Percentiles rank a stretch among this genome's conserved stretches.
Conservation (phyloP, 2,797 vertebrate species). For the Vipera latastei region DNA sequence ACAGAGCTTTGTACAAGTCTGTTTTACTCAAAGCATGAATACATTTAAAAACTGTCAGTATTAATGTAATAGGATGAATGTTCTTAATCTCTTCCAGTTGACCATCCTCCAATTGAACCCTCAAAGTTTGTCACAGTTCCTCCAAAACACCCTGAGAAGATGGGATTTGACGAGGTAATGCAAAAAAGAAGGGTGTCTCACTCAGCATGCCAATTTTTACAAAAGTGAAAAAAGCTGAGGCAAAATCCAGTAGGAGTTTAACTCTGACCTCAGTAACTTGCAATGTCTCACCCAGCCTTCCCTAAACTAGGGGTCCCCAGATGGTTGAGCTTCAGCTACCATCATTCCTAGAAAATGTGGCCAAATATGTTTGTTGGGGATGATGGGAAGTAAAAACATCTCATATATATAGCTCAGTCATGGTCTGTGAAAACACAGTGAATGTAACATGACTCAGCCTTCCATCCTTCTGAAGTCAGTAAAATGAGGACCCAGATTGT, state of each 20-base stretch:
- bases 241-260: too few species aligned
- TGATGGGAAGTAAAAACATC: not conserved
- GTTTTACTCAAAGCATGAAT: not conserved
- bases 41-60: not conserved
- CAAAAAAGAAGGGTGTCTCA: conserved; percentile 39
- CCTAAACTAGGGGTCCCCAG: not conserved
- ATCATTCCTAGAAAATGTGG: not conserved
- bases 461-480: not conserved
- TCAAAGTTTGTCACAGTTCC: conserved; percentile 79
- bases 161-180: conserved; percentile 90
- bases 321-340: not conserved
- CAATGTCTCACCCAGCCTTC: not conserved
- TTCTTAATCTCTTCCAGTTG: conserved; percentile 77
- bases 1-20: not conserved
- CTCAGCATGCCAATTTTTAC: not conserved
- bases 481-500: not conserved
- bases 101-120: conserved; percentile 83
- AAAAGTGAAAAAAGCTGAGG: not conserved
- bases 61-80: conserved; percentile 8
- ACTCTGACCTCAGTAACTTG: not conserved
- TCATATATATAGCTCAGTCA: not conserved
- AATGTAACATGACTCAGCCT: not conserved
- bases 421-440: not conserved
- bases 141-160: conserved; percentile 77
- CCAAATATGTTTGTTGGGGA: not conserved